phyloP scores from a whole-genome alignment of 1,140 invertebrate species.

The Calycopis cecrops region DNA sequence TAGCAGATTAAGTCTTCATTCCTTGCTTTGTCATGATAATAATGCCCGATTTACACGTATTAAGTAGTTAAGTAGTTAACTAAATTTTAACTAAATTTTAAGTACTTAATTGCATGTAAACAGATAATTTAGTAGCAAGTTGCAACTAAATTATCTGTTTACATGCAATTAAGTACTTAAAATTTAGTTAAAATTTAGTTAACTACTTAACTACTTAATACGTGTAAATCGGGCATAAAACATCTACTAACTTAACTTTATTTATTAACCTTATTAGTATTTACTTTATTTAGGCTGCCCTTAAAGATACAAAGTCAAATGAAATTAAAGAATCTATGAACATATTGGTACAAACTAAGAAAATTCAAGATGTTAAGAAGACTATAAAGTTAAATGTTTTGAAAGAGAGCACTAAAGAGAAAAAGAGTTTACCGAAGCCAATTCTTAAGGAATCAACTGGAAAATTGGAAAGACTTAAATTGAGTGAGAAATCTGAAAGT shows the following conservation, averaged over 20 bases:
- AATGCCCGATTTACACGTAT: too few relatives aligned
- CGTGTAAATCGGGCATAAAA: too few relatives aligned
- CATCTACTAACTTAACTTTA: slow-evolving; percentile 10
- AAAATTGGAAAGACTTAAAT: slow-evolving; percentile 50
- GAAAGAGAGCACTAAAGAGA: slow-evolving; percentile 42
- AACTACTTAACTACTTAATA: too few relatives aligned
- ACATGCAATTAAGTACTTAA: too few relatives aligned
- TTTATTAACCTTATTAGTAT: slow-evolving; percentile 9
- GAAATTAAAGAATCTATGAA: slow-evolving; percentile 37
- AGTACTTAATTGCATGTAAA: too few relatives aligned
- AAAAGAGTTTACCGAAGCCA: slow-evolving; percentile 37
- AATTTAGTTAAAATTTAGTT: too few relatives aligned
- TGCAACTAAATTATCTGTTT: too few relatives aligned
- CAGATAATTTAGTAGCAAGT: too few relatives aligned
- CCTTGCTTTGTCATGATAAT: too few relatives aligned
- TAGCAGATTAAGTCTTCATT: too few relatives aligned
- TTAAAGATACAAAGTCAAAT: slow-evolving; percentile 42
- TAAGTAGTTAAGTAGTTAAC: too few relatives aligned
- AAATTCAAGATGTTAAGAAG: slow-evolving; percentile 44
- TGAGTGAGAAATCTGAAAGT: slow-evolving; percentile 32
- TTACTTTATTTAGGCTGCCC: slow-evolving; percentile 34
- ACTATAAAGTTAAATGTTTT: slow-evolving; percentile 38
- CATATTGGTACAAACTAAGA: slow-evolving; percentile 34
- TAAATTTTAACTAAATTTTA: too few relatives aligned
- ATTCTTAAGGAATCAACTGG: slow-evolving; percentile 49